Base-by-base conservation (phyloP, 2,797 vertebrate genomes). In the Florisuga fusca region DNA sequence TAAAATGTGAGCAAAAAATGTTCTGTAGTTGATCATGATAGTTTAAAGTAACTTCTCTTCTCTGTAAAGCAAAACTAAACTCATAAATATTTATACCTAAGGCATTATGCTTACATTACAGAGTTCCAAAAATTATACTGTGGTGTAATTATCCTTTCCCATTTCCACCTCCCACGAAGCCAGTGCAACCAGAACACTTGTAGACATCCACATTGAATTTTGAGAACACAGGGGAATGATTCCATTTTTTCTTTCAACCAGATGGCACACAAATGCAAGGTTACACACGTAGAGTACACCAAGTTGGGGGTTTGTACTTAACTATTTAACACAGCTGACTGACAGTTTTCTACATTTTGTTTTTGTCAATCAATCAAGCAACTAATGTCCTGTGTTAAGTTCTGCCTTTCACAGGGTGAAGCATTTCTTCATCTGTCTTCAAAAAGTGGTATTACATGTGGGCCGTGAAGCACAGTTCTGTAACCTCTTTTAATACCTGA, bases 231-330 rank as follows among this genome's bases (percentile, higher is more conserved):
- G 27, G 25, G 27, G 18, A 85, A 54, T 1, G 0, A 45, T 66
- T 73, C 33, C 4, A 33, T 29, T 77, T 81, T 17, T 58, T 36
- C 45, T 90, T 82, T 67, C 53, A 89, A 53, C 15, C 7, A 45
- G 15, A 71, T 0, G 3, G 90, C 0, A 0, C 21, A 77, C 15
- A 87, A 43, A 36, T 33, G 12, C 51, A 9, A 90, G 67, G 23
- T 25, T 68, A 68, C 14, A 25, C 17, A 15, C 6, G 51, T 3
- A 25, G 58, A 51, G 22, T 15, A 50, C 29, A 31, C 1, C 8
- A 6, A 84, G 75, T 16, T 48, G 26, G 63, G 12, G 10, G 20
- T 36, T 61, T 0, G 0, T 55, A 75, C 51, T 87, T 79, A 27
- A 85, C 45, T 71, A 3, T 14, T 74, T 41, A 54, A 71, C 34